Base-by-base conservation (phyloP, 1,140 invertebrate species). In the Metaphire vulgaris region DNA sequence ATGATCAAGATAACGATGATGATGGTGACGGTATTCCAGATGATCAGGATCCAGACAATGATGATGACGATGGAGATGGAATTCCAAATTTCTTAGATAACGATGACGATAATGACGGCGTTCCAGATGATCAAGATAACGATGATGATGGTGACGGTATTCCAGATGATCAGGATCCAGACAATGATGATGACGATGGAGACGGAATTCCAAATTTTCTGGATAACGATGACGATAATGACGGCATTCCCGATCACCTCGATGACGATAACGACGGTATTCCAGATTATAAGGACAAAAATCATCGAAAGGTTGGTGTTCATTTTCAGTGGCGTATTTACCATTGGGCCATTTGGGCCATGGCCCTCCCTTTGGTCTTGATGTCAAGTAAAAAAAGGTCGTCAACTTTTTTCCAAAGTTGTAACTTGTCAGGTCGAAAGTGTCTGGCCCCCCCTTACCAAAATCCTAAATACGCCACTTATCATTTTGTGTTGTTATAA, bases 171-270 rank as follows among this genome's bases (percentile, higher is more conserved):
- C 67, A 26, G 12, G n/a, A 69, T 56, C 41, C 41, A 12, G 41
- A 30, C 12, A 2, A 26, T 26, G 29, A 34, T n/a, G 72, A 73
- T 31, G 31, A 41, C 21, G 74, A 74, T 68, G 74, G 74, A 31
- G 65, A 74, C 67, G 74, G 74, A 29, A 74, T 74, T 67, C 74
- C 65, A 29, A 64, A 74, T 67, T 29, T n/a, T 16, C 26, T 32
- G 67, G 72, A 73, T 34, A 34, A 67, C n/a, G 74, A 74, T 32
- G 65, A 28, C 0, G 74, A 74, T 66, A 33, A 33, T 14, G 74
- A 74, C 33, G 74, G 74, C 33, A 74, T 74, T 68, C 56, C 65
- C 16, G 74, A 74, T 66, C 56, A 66, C 33, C 41, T 66, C 31
- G 74, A 74, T 34, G 72, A 73, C n/a, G 67, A 69, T 69, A 30